These are phyloP conservation scores for rat (Rattus norvegicus) DNA, from an alignment of 2,113 vertebrate genomes.

Conservation along the genomic window DNA sequence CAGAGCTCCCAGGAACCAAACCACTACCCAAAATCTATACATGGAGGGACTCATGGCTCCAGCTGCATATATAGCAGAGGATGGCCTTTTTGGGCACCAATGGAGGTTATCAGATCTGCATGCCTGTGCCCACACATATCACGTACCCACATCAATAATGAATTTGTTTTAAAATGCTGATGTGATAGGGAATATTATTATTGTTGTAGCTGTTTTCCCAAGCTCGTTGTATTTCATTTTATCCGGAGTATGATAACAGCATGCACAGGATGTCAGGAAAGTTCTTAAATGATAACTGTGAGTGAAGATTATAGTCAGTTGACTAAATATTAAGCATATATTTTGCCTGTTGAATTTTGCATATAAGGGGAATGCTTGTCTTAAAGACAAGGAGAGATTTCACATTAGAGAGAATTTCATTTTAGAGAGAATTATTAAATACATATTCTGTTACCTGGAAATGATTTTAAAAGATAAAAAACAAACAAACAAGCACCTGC, in stretches of 20 bases:
- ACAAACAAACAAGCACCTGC: too few relatives aligned
- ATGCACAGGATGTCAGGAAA: constrained; percentile 4
- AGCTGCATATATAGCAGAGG: too few relatives aligned
- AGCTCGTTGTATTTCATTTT: background rate
- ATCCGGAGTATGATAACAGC: background rate
- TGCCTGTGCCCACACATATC: background rate
- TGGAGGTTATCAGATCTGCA: background rate
- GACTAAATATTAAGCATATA: constrained; percentile 30
- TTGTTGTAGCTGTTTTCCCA: background rate
- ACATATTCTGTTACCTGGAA: background rate
- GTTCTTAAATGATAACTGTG: constrained; percentile 45
- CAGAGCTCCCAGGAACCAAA: too few relatives aligned
- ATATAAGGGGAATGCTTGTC: constrained; percentile 4
- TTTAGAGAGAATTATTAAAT: constrained; percentile 37
- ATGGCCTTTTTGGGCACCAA: too few relatives aligned
- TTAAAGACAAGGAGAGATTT: background rate
- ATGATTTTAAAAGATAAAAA: background rate
- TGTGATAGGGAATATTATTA: background rate
- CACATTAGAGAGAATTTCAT: constrained; percentile 11
- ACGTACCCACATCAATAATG: background rate
- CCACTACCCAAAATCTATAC: too few relatives aligned
- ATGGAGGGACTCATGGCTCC: too few relatives aligned
- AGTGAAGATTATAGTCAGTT: background rate
- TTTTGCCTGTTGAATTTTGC: constrained; percentile 21
- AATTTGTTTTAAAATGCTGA: background rate